Evolutionary conservation across 2,888 invertebrate genomes (phyloP).

Genomic region (Drosophila affinis): DNA sequence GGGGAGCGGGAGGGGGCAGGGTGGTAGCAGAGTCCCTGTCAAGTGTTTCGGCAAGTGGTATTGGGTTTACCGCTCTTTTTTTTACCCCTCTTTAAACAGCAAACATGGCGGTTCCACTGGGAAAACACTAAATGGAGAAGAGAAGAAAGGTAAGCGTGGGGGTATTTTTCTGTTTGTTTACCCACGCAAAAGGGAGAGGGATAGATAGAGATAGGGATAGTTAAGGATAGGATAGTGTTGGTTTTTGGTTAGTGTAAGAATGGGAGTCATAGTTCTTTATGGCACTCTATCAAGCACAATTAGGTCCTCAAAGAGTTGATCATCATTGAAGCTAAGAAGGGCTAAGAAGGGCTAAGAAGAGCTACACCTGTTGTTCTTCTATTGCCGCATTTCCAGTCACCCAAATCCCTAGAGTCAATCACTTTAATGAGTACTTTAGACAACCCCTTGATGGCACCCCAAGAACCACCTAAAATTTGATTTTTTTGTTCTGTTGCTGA

Average conservation of each 20-base stretch:
- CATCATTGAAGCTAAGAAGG: too few species aligned
- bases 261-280: not conserved
- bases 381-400: not conserved
- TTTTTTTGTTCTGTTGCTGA: slow-evolving; percentile 14
- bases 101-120: not conserved
- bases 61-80: not conserved
- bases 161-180: not conserved
- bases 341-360: too few species aligned
- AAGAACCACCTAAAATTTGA: not conserved
- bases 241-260: not conserved
- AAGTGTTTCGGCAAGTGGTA: slow-evolving; percentile 8
- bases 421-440: not conserved
- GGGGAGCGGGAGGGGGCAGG: not conserved
- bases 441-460: not conserved
- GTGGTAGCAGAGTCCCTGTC: slow-evolving; percentile 16
- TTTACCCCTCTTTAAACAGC: slow-evolving; percentile 9
- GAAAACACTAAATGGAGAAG: not conserved
- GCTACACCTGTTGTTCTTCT: not conserved
- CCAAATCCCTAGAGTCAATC: not conserved
- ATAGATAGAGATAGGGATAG: too few species aligned
- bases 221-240: too few species aligned
- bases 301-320: too few species aligned
- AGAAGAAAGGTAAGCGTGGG: not conserved
- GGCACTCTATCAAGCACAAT: too few species aligned
- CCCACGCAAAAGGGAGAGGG: not conserved